Evolutionary conservation across 2,888 invertebrate genomes (phyloP), one percentile per base, ranked within the genome.

Genomic region (Pachydiplax longipennis): DNA sequence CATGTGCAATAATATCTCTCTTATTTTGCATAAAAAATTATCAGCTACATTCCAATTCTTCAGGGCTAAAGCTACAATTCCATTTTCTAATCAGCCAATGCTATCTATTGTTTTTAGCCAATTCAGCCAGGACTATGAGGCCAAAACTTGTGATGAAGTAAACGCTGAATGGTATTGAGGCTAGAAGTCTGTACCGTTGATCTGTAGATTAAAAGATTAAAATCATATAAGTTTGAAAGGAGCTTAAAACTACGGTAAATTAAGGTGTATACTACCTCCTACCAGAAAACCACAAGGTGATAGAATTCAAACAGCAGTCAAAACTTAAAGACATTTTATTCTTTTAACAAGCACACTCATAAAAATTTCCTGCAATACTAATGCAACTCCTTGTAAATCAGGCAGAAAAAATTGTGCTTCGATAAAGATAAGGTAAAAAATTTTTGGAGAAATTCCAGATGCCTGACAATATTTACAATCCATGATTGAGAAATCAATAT

Each of bases 161-260:
- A 92, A 97, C 94, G 92, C 97, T 96, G 8, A 96, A 96, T 37
- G 98, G 98, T 92, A 98, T 96, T 81, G 98, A 97, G 5, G 97
- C 95, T 91, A 98, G 94, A 91, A 98, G 95, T 91, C 96, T 95
- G 94, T 96, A 98, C 92, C 97, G 95, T 93, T 97, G 97, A 93
- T 97, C 97, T 96, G 95, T 22, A 91, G 82, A 90, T 82, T 73
- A 82, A 81, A 90, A 90, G 82, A 82, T 90, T 73, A 31, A 73
- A 73, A 73, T 13, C 22, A 73, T 31, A 31, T 31, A 73, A 25
- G 31, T 25, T 31, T 25, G 31, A 31, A 5, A 3, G 25, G 73
- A 31, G 25, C 31, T 73, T 13, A 73, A 73, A 73, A 31, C 73
- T 25, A 31, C 2, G 73, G 2, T 73, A 53, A 53, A 18, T 4